Evolutionary conservation across 1,140 invertebrate species (phyloP).

Genomic region (Eueides isabella): DNA sequence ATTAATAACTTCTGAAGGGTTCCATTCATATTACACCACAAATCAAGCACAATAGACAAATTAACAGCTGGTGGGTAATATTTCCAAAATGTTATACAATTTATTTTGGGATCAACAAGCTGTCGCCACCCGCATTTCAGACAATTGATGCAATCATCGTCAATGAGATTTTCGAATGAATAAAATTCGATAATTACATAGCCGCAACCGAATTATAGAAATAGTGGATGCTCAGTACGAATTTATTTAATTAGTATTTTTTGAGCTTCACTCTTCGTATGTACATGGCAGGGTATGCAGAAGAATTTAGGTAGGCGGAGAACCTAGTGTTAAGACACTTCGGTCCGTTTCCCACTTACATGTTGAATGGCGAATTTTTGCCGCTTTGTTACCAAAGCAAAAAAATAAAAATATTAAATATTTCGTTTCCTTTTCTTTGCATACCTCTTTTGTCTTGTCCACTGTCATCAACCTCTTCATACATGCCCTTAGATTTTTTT

Average conservation of each 20-base stretch:
- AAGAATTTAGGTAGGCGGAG: too few relatives aligned
- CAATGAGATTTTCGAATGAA: slow-evolving; percentile 78
- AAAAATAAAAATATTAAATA: too few relatives aligned
- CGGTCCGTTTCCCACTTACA: too few relatives aligned
- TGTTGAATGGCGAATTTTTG: too few relatives aligned
- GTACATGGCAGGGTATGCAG: too few relatives aligned
- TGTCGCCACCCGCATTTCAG: slow-evolving; percentile 75
- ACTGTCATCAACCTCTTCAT: too few relatives aligned
- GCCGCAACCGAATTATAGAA: slow-evolving; percentile 76
- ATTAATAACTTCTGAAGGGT: not conserved
- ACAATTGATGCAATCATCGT: slow-evolving; percentile 80
- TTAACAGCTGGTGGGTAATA: slow-evolving; percentile 35
- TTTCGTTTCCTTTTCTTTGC: too few relatives aligned
- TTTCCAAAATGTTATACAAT: slow-evolving; percentile 65
- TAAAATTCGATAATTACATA: slow-evolving; percentile 78
- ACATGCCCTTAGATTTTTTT: too few relatives aligned
- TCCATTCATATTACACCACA: not conserved
- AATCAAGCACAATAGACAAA: slow-evolving; percentile 6
- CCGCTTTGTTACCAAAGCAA: too few relatives aligned
- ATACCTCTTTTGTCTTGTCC: too few relatives aligned
- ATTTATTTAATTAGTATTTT: not conserved
- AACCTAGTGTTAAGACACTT: too few relatives aligned
- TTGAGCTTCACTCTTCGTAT: too few relatives aligned
- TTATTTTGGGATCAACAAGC: slow-evolving; percentile 69
- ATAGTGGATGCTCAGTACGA: slow-evolving; percentile 29